Conservation (phyloP, 2,797 vertebrate species). For the Pelodytes ibericus region DNA sequence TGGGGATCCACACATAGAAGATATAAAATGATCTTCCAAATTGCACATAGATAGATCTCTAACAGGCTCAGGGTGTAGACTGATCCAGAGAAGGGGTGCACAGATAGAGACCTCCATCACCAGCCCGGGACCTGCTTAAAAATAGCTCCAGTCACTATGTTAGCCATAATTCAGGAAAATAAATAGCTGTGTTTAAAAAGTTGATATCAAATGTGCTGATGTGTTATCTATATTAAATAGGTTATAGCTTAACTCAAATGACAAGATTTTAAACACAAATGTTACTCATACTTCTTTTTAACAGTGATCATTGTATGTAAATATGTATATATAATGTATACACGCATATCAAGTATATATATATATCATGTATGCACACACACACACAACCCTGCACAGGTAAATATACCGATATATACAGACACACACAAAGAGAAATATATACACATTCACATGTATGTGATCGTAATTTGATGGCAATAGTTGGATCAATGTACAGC, state of each 20-base stretch:
- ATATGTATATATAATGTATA: not conserved
- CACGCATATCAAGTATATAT: not conserved
- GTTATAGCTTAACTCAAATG: too few relatives aligned
- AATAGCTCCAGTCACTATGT: too few relatives aligned
- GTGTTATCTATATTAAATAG: too few relatives aligned
- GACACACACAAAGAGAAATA: not conserved
- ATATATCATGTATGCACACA: not conserved
- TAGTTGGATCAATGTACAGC: too few relatives aligned
- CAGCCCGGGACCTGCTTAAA: too few relatives aligned
- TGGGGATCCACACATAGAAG: not conserved
- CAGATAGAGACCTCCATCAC: not conserved
- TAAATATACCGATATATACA: not conserved
- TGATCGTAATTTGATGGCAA: too few relatives aligned
- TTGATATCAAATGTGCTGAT: too few relatives aligned
- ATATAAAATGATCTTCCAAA: not conserved
- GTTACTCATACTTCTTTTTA: too few relatives aligned
- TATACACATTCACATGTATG: not conserved
- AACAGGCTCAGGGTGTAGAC: not conserved
- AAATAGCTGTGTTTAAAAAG: too few relatives aligned
- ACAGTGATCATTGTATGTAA: not conserved
- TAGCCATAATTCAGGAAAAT: too few relatives aligned
- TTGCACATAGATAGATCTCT: not conserved
- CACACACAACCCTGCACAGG: not conserved
- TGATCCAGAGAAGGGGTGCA: not conserved
- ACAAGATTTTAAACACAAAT: too few relatives aligned